phyloP scores from a whole-genome alignment of 2,113 vertebrate species.

The Rhinoderma darwinii region DNA sequence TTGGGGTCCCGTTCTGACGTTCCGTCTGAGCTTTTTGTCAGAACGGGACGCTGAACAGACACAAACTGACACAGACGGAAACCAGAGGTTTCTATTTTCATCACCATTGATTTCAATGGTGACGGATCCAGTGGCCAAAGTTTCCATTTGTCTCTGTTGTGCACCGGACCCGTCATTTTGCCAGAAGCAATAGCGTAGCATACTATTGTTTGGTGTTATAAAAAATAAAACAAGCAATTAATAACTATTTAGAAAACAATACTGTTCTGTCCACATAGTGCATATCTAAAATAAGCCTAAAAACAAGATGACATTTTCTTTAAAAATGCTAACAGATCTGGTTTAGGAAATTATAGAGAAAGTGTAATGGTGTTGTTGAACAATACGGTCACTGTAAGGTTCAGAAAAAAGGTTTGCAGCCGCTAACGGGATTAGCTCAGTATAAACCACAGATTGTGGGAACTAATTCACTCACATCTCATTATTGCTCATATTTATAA shows the following conservation, averaged over 20 bases:
- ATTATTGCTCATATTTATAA: constrained; percentile 36
- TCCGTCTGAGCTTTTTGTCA: too few species aligned
- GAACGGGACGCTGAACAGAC: too few species aligned
- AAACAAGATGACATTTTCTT: background rate
- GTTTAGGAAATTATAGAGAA: constrained; percentile 14
- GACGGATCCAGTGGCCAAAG: too few species aligned
- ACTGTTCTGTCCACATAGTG: background rate
- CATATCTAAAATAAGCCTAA: background rate
- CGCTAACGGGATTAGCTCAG: constrained; percentile 24
- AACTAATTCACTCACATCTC: constrained; percentile 33
- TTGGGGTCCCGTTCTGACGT: too few species aligned
- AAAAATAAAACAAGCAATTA: too few species aligned
- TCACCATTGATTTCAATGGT: too few species aligned
- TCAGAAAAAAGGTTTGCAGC: constrained; percentile 23
- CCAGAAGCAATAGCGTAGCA: too few species aligned
- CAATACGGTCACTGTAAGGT: constrained; percentile 5
- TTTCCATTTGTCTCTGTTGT: too few species aligned
- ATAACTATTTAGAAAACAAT: background rate
- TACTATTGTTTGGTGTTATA: background rate
- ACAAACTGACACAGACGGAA: too few species aligned
- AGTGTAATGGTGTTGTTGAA: constrained; percentile 16
- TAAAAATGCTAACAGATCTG: background rate
- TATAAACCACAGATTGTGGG: constrained; percentile 36
- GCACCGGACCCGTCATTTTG: too few species aligned
- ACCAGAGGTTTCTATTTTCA: too few species aligned